Percentiles rank a stretch among this genome's conserved stretches.
Evolutionary conservation across 2,888 invertebrate species (phyloP).

Genomic region (Spilosoma lubricipeda): DNA sequence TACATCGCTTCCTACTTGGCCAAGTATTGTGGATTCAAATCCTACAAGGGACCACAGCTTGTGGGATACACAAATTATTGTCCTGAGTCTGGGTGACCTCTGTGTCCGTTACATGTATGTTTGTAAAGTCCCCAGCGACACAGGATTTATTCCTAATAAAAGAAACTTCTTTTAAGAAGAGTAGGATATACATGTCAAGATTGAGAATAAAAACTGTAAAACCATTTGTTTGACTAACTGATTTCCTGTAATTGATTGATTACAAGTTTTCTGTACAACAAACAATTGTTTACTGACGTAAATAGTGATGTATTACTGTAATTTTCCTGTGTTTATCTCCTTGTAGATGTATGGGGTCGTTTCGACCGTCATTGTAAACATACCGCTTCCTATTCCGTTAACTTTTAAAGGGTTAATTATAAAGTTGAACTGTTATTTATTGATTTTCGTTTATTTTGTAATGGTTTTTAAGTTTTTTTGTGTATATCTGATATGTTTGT

Average conservation of each 20-base stretch:
- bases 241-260: slow-evolving; percentile 40
- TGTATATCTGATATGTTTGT: neutral
- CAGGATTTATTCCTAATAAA: too few relatives aligned
- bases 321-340: slow-evolving; percentile 46
- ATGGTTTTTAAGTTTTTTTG: neutral
- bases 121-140: too few relatives aligned
- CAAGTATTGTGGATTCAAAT: too few relatives aligned
- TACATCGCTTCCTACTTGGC: too few relatives aligned
- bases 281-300: slow-evolving; percentile 34
- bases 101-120: too few relatives aligned
- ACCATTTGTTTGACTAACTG: slow-evolving; percentile 1
- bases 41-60: too few relatives aligned
- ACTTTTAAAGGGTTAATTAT: slow-evolving; percentile 41
- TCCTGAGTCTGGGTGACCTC: too few relatives aligned
- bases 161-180: slow-evolving; percentile 34
- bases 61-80: too few relatives aligned
- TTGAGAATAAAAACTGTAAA: neutral
- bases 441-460: slow-evolving; percentile 13
- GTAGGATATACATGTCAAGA: slow-evolving; percentile 12
- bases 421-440: slow-evolving; percentile 24
- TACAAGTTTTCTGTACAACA: slow-evolving; percentile 21
- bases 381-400: slow-evolving; percentile 30
- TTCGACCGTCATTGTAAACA: slow-evolving; percentile 38
- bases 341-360: slow-evolving; percentile 27
- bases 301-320: slow-evolving; percentile 30